Evolutionary conservation across 2,797 vertebrate genomes (phyloP).

Genomic region (Anabacerthia variegaticeps): DNA sequence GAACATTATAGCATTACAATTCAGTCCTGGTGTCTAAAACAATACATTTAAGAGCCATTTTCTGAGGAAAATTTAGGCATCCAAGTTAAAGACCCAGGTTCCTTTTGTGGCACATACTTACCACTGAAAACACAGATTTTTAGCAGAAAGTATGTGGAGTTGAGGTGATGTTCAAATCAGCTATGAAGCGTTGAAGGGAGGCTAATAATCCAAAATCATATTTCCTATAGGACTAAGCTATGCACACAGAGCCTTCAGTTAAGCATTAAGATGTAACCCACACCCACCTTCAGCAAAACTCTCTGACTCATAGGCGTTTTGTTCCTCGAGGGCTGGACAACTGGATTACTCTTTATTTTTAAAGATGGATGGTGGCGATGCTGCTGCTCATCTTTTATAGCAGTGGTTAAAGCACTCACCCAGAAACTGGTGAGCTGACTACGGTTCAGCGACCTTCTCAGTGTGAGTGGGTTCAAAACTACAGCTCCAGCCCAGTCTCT

Average conservation of each 20-base stretch:
- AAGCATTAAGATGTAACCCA: not conserved
- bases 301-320: not conserved
- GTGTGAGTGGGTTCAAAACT: conserved; percentile 19
- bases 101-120: not conserved
- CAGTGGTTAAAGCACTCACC: conserved; percentile 58
- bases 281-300: conserved; percentile 5
- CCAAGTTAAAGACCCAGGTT: not conserved
- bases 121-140: not conserved
- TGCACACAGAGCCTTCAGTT: not conserved
- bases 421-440: conserved; percentile 56
- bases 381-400: conserved; percentile 56
- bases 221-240: not conserved
- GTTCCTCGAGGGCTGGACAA: conserved; percentile 26
- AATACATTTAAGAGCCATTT: not conserved
- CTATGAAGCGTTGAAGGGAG: not conserved
- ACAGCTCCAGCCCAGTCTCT: conserved; percentile 13
- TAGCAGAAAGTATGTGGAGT: not conserved
- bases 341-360: conserved; percentile 61
- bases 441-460: not conserved
- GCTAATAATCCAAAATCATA: not conserved
- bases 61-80: not conserved
- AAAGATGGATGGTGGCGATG: conserved; percentile 52
- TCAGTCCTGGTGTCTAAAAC: not conserved
- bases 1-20: not conserved
- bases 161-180: not conserved